Base-by-base conservation (phyloP, 2,888 invertebrate genomes). In the Drosophila robusta region DNA sequence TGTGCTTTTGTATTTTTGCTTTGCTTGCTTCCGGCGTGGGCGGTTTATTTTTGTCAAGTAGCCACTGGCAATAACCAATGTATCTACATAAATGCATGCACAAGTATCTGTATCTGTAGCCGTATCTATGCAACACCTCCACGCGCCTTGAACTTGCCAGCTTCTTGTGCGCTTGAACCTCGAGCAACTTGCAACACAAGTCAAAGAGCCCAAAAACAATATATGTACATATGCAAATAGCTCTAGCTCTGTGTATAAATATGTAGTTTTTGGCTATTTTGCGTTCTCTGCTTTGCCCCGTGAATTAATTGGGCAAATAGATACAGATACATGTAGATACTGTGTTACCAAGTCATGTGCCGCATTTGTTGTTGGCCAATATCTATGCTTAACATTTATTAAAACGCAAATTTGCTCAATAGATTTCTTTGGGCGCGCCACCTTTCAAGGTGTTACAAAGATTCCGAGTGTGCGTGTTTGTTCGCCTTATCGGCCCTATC, bases 121-220 rank as follows among this genome's bases (percentile, higher is more conserved):
- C 29, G 14, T 26, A 16, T 4, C 44, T 56, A 62, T 60, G 65
- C 36, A 42, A 69, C 58, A 42, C 66, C 41, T 42, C 18, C 18
- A 42, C 50, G 57, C 54, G 69, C 84, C 87, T 83, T 80, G 80
- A 80, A 83, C 80, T 80, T 80, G 80, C 58, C 62, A 64, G 61
- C 66, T 46, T 44, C 45, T 29, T 29, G 9, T 29, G 29, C 12
- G 39, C 57, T 49, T 49, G 26, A 51, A 52, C 52, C 52, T 9
- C 58, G 32, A 42, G 34, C 71, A 56, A 76, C 73, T 70, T 73
- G 73, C 73, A 64, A 76, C 73, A 64, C 58, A 70, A 64, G 42
- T 34, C 45, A 34, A 45, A 47, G 12, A 42, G 46, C 44, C 50
- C 22, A 57, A 62, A 42, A 42, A 63, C 34, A 18, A 47, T 24